phyloP scores from a whole-genome alignment of 2,797 vertebrate genomes.

The Luscinia luscinia region DNA sequence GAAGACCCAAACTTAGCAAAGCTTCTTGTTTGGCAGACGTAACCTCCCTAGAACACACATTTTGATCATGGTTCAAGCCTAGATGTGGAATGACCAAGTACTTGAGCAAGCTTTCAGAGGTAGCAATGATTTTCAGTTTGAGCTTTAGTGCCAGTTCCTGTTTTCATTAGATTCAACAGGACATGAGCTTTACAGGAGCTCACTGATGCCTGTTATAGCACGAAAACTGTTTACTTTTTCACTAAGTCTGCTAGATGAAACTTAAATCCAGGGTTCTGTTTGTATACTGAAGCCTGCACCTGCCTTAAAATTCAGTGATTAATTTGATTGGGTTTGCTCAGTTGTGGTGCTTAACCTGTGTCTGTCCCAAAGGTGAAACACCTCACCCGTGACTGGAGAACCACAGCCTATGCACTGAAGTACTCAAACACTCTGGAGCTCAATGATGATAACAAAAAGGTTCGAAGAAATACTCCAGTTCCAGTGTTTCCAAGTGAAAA shows the following conservation, averaged over 20 bases:
- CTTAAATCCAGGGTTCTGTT: background rate
- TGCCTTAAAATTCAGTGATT: background rate
- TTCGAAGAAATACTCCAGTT: conserved; percentile 87
- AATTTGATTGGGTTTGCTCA: background rate
- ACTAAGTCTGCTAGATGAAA: background rate
- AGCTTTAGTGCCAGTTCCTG: background rate
- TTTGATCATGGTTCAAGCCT: background rate
- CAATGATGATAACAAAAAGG: conserved; percentile 92
- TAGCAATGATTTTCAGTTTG: background rate
- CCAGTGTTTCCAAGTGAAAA: conserved; percentile 94
- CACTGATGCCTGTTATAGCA: background rate
- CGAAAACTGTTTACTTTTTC: background rate
- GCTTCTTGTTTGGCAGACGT: background rate
- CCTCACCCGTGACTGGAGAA: conserved; percentile 96
- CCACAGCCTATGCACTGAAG: conserved; percentile 91
- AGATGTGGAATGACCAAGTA: background rate
- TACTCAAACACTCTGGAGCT: conserved; percentile 89
- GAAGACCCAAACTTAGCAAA: background rate
- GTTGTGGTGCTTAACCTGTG: background rate
- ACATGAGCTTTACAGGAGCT: background rate
- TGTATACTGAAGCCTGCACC: background rate
- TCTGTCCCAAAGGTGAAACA: conserved; percentile 89
- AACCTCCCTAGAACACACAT: background rate
- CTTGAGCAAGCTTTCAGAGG: background rate
- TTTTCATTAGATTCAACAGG: background rate